These are phyloP conservation scores for Eclectus roratus DNA, from an alignment of 2,113 vertebrate species.

Conservation along the genomic window DNA sequence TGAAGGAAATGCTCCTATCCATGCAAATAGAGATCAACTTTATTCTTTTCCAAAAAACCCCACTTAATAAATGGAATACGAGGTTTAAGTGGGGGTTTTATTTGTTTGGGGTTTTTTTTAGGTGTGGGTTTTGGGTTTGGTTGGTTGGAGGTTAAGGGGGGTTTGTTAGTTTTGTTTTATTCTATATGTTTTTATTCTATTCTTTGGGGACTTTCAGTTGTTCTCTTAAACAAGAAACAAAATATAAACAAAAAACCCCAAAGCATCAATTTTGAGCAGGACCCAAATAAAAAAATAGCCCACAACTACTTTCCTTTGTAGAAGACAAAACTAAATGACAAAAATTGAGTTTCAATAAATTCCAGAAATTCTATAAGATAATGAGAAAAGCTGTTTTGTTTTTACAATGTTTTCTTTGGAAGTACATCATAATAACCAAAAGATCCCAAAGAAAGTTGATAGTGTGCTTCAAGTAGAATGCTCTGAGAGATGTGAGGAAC, in stretches of 20 bases:
- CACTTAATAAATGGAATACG: neutral
- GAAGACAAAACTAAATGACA: neutral
- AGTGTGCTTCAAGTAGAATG: neutral
- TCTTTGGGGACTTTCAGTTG: neutral
- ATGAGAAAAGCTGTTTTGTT: neutral
- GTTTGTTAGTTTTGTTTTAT: neutral
- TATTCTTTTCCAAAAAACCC: neutral
- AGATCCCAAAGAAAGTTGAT: neutral
- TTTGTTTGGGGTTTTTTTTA: rapidly evolving
- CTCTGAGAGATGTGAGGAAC: neutral
- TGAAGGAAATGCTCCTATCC: neutral
- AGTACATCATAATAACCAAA: neutral
- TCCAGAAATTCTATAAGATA: neutral
- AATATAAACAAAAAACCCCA: neutral
- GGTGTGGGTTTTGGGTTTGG: rapidly evolving
- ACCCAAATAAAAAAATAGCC: rapidly evolving
- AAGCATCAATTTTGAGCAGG: neutral
- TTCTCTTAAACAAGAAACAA: neutral
- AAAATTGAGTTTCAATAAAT: neutral
- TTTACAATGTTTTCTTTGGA: neutral
- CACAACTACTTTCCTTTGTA: neutral
- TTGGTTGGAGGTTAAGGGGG: too few relatives aligned
- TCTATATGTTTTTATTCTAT: neutral
- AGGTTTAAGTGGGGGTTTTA: rapidly evolving
- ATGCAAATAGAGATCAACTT: neutral